A percentile compares a stretch with the other conserved stretches of the same genome.
These are phyloP conservation scores for Dendrocopos noguchii DNA, from an alignment of 2,113 vertebrate species.

Conservation along the genomic window DNA sequence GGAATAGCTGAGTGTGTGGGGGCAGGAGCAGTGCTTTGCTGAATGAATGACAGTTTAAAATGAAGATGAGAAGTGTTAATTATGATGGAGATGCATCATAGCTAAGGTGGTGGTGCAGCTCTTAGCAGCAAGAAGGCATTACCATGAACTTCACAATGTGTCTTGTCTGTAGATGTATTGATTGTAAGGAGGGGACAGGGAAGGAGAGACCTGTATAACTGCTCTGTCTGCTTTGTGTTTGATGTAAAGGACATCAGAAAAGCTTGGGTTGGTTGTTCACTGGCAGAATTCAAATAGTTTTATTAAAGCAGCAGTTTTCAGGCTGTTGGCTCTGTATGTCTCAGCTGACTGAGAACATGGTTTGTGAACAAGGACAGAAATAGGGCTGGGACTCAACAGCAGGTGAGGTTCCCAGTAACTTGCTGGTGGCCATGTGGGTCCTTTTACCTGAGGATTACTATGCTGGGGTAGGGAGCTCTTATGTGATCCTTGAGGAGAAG, in stretches of 20 bases:
- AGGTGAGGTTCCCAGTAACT: rapidly evolving
- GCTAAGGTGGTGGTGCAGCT: not conserved
- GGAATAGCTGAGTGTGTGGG: not conserved
- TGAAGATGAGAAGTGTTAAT: not conserved
- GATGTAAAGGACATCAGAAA: not conserved
- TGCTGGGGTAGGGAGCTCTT: not conserved
- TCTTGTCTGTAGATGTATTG: not conserved
- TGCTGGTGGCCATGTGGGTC: not conserved
- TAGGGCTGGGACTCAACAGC: not conserved
- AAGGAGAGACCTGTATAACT: not conserved
- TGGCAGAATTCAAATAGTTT: not conserved
- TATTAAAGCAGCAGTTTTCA: not conserved
- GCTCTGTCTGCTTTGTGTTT: not conserved
- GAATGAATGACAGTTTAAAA: not conserved
- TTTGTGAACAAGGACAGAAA: not conserved
- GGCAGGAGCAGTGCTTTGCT: not conserved
- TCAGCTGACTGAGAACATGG: not conserved
- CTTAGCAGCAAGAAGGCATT: not conserved
- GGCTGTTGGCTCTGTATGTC: not conserved
- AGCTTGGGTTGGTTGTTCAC: not conserved
- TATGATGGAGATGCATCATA: not conserved
- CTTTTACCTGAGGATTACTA: not conserved
- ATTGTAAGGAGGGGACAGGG: not conserved
- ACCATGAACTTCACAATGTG: not conserved
- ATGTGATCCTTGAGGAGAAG: not conserved